These are phyloP conservation scores for Cydia amplana DNA, from an alignment of 1,140 invertebrate species.

Conservation along the genomic window DNA sequence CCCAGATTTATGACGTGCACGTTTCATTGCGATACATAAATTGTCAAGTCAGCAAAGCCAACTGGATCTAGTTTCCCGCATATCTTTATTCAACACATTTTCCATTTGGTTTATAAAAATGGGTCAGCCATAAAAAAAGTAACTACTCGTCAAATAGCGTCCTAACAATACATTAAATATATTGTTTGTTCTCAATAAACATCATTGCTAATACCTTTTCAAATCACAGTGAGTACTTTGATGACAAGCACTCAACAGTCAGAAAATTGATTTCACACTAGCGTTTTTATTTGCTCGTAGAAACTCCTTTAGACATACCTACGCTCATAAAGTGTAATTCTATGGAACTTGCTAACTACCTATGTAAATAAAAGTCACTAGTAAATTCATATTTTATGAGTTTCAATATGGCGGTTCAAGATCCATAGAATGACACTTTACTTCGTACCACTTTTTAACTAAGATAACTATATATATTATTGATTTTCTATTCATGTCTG, in stretches of 20 bases:
- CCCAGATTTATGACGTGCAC: background rate
- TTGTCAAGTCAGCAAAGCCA: background rate
- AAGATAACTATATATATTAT: no score
- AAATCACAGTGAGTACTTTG: conserved; percentile 15
- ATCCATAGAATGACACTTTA: no score
- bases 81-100: conserved; percentile 4
- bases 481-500: no score
- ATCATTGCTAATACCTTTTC: conserved; percentile 16
- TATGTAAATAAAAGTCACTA: no score
- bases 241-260: background rate
- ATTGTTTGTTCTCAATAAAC: conserved; percentile 17
- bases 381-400: no score
- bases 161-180: conserved; percentile 9
- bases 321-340: no score
- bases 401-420: no score
- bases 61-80: background rate
- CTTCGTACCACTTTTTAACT: no score
- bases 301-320: no score
- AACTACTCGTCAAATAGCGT: background rate
- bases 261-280: background rate
- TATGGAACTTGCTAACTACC: no score
- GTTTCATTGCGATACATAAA: background rate
- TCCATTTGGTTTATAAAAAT: background rate
- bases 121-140: background rate
- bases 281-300: background rate